Evolutionary conservation across 1,140 invertebrate genomes (phyloP), one percentile per base, ranked within the genome.

Genomic region (Drosophila dunni): DNA sequence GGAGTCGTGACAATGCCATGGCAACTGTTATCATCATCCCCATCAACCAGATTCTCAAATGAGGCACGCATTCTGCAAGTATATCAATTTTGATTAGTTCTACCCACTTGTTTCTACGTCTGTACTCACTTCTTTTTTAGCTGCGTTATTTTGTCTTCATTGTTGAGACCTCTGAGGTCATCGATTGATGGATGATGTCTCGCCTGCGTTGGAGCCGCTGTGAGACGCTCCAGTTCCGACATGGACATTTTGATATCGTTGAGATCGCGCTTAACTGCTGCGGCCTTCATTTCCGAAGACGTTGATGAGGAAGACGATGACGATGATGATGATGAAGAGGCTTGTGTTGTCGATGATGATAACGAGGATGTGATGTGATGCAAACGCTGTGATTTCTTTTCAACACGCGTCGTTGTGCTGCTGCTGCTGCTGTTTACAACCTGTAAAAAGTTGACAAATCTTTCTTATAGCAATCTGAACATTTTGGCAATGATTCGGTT

Each of bases 1-100:
- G 96, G 96, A 92, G 96, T 96, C 46, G 96, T 97, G 11, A 97
- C 95, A 66, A 96, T 86, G 3, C 96, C 96, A 53, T 79, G 65
- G 29, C 71, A 74, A 33, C 65, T 80, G 80, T 95, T 95, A 7
- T 90, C 93, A 78, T 93, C 93, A 17, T 83, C 76, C 70, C 93
- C 93, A 71, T 94, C 94, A 36, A 95, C 94, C 75, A 95, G 93
- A 78, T 95, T 95, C 86, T 96, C 95, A 83, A 95, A 93, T 7
- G 95, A 95, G 78, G 94, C 94, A 76, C 94, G 93, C 51, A 95
- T 90, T 93, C 94, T 94, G 1, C 38, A 53, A 34, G 3, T 40
- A 36, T 24, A 24, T 48, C 17, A 20, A 10, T 42, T n/a, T 42
- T n/a, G 4, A 5, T 13, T 46, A 15, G 13, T 11, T 40, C 36